phyloP scores from a whole-genome alignment of 2,113 vertebrate genomes.

The Lasiurus cinereus region DNA sequence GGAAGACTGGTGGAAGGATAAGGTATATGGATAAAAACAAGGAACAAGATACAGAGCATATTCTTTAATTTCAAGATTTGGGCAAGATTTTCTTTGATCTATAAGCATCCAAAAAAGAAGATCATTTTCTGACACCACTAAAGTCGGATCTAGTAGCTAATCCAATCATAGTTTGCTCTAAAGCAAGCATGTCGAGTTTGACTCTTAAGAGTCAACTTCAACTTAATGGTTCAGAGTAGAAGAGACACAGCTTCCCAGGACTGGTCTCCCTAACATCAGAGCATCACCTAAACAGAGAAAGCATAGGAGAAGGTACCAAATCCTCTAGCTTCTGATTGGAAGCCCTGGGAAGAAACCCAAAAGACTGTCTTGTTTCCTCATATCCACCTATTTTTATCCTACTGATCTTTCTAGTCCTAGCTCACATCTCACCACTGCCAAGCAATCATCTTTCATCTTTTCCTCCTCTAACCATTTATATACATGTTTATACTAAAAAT shows the following conservation, averaged over 20 bases:
- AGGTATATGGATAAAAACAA: slow-evolving; percentile 38
- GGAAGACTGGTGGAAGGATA: slow-evolving; percentile 23
- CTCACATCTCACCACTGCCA: slow-evolving; percentile 23
- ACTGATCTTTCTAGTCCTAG: neutral
- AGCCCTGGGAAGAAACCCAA: neutral
- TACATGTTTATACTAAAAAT: slow-evolving; percentile 55
- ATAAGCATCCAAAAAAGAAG: slow-evolving; percentile 25
- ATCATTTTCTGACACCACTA: neutral
- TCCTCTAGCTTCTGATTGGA: slow-evolving; percentile 14
- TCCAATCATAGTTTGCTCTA: neutral
- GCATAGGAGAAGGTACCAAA: neutral
- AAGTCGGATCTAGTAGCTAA: neutral
- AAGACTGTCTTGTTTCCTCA: neutral
- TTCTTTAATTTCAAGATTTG: slow-evolving; percentile 45
- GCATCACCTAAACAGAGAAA: slow-evolving; percentile 33
- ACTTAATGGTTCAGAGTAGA: slow-evolving; percentile 57
- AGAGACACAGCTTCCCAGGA: neutral
- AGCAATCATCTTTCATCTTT: slow-evolving; percentile 5
- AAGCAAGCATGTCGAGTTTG: neutral
- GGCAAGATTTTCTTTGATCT: slow-evolving; percentile 31
- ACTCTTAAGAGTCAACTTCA: slow-evolving; percentile 55
- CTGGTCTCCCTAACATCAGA: neutral
- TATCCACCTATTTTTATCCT: neutral
- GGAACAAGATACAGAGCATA: neutral
- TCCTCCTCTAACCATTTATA: slow-evolving; percentile 21